Base-by-base conservation (phyloP, 2,113 vertebrate genomes). In the Synodontis membranacea region DNA sequence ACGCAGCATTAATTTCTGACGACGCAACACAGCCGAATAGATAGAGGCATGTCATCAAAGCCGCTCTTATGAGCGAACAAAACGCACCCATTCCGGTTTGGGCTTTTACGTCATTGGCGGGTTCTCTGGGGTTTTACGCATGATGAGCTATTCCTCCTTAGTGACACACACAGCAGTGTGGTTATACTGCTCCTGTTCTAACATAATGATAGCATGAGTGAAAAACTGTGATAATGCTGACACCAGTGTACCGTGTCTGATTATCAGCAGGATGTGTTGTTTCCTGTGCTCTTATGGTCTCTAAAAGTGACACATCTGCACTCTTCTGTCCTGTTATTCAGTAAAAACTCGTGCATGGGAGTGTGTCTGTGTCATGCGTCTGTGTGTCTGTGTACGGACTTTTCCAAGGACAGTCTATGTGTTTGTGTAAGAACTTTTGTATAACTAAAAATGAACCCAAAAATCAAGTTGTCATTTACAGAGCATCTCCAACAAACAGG, bases 231-330 rank as follows among this genome's bases (percentile, higher is more conserved):
- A 58, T 58, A 39, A 39, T 42, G 34, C 34, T 42, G 74, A 19
- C 28, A 31, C 6, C 28, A 4, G 52, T 58, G 31, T 80, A 11
- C 0, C 12, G n/a, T 11, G 34, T 58, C 52, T 39, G 11, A 0
- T 42, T 80, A 58, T 80, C 78, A 58, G 52, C 78, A 80, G 78
- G 78, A 80, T 58, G 78, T 25, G 52, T 4, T 17, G 52, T 80
- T 58, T 80, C 52, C 78, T 80, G 19, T 7, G 1, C n/a, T 42
- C 9, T 80, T 80, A 37, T 37, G 48, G 3, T 31, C 8, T 58
- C 23, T 39, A 25, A 39, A 58, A 39, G 25, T 39, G 46, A 52
- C 5, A 39, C 52, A 42, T 28, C 34, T 56, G 52, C 21, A 56
- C 34, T 56, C 56, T 78, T 78, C n/a, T 75, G 25, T 42, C 12